Evolutionary conservation across 92 coral and sea anemone species (phyloP), one percentile per base, ranked within the genome.

Genomic region (Porites lobata): DNA sequence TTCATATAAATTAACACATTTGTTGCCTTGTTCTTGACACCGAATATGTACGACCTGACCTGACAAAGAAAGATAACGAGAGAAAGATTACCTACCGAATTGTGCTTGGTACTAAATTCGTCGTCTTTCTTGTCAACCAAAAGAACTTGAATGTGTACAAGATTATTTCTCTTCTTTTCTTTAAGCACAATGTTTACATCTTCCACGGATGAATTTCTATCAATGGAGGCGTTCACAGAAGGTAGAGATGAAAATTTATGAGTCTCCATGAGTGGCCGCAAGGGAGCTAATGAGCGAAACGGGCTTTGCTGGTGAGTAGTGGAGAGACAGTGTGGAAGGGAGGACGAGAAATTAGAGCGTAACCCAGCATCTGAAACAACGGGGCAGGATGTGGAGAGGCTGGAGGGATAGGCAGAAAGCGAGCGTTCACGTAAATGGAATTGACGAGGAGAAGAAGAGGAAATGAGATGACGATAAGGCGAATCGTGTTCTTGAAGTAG

Each of bases 381-480:
- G 13, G 99, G 99, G 77, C 99, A 97, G 18, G 99, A 97, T 4
- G 95, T 86, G 59, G 99, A 97, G 38, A 97, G 87, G 47, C 87
- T 71, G 8, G 92, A 75, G 10, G 95, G 86, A 62, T 79, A 72
- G 0, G 95, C 90, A 8, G 98, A 90, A 50, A 95, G 77, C 1
- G 96, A 89, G 17, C 98, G 88, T 63, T 86, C 79, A 29, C 80
- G 80, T 3, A 84, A 47, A n/a, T 87, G 86, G 5, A 59, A 71
- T 26, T 81, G 72, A 12, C 90, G 87, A 32, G 98, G 87, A 78
- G 84, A 84, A 12, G 99, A 92, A 18, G 99, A 98, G 4, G 96
- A 95, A 96, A 98, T 98, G 64, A 98, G 86, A 77, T 92, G 84
- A 0, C 98, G 91, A 86, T 96, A 96, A 4, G 89, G 78, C 13